These are phyloP conservation scores for Sebastolobus alascanus DNA, from an alignment of 2,797 vertebrate genomes.

Conservation along the genomic window DNA sequence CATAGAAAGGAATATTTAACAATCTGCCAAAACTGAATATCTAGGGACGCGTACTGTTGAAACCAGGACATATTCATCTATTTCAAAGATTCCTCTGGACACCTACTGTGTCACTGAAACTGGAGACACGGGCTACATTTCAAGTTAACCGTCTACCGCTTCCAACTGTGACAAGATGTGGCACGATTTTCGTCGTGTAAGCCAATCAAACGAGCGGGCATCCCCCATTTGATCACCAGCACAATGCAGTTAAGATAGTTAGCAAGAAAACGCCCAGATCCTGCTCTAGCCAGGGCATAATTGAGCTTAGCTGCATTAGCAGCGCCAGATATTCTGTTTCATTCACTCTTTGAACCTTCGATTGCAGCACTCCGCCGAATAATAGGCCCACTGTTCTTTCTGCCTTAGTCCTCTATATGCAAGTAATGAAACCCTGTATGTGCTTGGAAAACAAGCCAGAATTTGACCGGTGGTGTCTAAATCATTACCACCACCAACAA, in stretches of 20 bases:
- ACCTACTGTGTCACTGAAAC: conserved; percentile 73
- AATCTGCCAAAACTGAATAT: conserved; percentile 79
- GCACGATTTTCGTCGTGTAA: conserved; percentile 40
- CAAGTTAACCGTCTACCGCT: conserved; percentile 57
- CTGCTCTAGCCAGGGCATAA: conserved; percentile 24
- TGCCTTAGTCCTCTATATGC: conserved; percentile 30
- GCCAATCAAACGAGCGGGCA: conserved; percentile 43
- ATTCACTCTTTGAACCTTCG: conserved; percentile 57
- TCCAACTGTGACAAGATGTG: conserved; percentile 62
- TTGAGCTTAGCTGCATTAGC: conserved; percentile 40
- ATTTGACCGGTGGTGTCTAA: conserved; percentile 54
- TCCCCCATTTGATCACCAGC: conserved; percentile 49
- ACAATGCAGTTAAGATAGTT: conserved; percentile 35
- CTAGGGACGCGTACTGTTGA: conserved; percentile 74
- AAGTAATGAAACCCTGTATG: conserved; percentile 58
- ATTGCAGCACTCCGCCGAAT: conserved; percentile 52
- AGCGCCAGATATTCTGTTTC: conserved; percentile 48
- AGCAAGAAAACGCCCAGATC: conserved; percentile 30
- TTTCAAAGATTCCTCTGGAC: conserved; percentile 80
- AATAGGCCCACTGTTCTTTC: conserved; percentile 49
- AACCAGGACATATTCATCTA: conserved; percentile 80
- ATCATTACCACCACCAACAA: conserved; percentile 61
- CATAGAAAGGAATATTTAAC: conserved; percentile 81
- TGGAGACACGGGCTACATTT: conserved; percentile 66
- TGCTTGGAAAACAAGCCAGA: conserved; percentile 49